A percentile compares a stretch with the other conserved stretches of the same genome.
These are phyloP conservation scores for Oscheius sp. DNA, from an alignment of 2,888 invertebrate genomes.

Conservation along the genomic window DNA sequence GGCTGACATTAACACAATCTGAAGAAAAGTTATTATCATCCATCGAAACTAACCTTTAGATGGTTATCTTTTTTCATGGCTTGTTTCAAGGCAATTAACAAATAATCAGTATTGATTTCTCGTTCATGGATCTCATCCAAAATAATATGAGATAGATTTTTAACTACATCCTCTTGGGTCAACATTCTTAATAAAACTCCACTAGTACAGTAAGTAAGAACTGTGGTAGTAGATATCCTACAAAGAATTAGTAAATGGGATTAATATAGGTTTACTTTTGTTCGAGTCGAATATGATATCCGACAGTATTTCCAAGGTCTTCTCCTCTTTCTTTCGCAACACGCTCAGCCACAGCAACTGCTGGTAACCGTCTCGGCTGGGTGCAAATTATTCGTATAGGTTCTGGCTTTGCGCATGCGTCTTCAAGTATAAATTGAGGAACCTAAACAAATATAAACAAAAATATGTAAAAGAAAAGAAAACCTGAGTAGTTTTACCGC, in stretches of 20 bases:
- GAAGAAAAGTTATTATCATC: conserved; percentile 9
- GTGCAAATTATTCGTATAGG: conserved; percentile 88
- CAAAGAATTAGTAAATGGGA: conserved; percentile 48
- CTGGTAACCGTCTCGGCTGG: conserved; percentile 88
- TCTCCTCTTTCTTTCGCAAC: conserved; percentile 88
- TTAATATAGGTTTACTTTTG: too few relatives aligned
- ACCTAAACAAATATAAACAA: conserved; percentile 76
- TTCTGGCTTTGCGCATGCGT: conserved; percentile 76
- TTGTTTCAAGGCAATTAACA: conserved; percentile 80
- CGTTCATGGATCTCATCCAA: conserved; percentile 93
- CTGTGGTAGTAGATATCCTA: conserved; percentile 81
- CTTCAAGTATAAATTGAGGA: conserved; percentile 89
- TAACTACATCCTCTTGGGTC: conserved; percentile 80
- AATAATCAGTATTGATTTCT: conserved; percentile 89
- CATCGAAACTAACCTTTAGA: conserved; percentile 63
- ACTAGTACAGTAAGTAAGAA: conserved; percentile 89
- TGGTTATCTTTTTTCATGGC: conserved; percentile 55
- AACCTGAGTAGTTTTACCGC: conserved; percentile 67
- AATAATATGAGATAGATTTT: conserved; percentile 81
- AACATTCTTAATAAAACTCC: conserved; percentile 87
- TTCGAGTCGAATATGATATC: conserved; percentile 90
- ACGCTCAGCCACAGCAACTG: conserved; percentile 87
- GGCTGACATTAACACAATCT: conserved; percentile 90
- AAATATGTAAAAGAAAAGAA: background rate
- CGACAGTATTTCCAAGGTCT: conserved; percentile 81